Conservation (phyloP, 2,113 vertebrate genomes). For the Tautogolabrus adspersus region DNA sequence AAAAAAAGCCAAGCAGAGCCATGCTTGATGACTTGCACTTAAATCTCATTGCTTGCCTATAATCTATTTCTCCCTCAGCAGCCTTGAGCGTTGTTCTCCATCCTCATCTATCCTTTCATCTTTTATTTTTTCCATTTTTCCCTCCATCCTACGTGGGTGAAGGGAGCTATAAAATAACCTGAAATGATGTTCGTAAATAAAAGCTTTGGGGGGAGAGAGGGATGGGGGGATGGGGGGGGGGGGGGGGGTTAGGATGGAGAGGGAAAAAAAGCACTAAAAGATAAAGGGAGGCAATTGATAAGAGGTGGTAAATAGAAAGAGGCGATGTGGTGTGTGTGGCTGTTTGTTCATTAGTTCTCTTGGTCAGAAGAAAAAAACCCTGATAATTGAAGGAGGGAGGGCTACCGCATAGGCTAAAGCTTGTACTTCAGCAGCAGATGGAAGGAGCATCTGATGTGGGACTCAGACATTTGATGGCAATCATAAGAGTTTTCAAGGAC, state of each 20-base stretch:
- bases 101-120: constrained; percentile 63
- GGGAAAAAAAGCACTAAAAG: constrained; percentile 54
- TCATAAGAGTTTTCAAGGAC: neutral
- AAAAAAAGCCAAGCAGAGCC: neutral
- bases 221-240: neutral
- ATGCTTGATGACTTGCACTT: constrained; percentile 42
- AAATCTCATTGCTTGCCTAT: constrained; percentile 26
- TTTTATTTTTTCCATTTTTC: constrained; percentile 56
- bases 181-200: constrained; percentile 64
- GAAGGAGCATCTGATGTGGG: neutral
- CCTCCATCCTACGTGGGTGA: constrained; percentile 39
- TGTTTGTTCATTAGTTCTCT: constrained; percentile 54
- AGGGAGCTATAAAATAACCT: constrained; percentile 65
- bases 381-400: constrained; percentile 57
- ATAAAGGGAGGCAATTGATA: constrained; percentile 65
- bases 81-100: constrained; percentile 49
- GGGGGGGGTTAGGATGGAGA: constrained; percentile 43
- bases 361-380: constrained; percentile 45
- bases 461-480: constrained; percentile 15
- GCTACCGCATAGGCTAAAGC: neutral
- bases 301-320: constrained; percentile 58
- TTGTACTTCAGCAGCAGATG: too few species aligned
- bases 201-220: constrained; percentile 40
- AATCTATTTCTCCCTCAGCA: constrained; percentile 44
- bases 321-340: constrained; percentile 23